These are phyloP conservation scores for Drosophila ercepeae DNA, from an alignment of 1,140 invertebrate genomes.

Conservation along the genomic window DNA sequence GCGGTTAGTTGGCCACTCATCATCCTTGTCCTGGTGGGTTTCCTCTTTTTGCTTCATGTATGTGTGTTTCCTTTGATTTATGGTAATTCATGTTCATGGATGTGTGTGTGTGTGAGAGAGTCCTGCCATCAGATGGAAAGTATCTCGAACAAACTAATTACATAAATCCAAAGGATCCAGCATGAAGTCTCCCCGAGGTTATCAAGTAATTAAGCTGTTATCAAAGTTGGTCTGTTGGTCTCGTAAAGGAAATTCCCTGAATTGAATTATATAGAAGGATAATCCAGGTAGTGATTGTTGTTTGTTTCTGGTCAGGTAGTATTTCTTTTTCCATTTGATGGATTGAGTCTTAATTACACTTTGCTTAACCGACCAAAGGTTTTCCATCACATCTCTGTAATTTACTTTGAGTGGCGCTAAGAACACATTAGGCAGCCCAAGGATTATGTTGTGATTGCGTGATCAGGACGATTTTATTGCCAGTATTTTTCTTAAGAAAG, in stretches of 20 bases:
- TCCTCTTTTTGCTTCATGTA: not conserved
- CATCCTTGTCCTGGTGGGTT: conserved; percentile 6
- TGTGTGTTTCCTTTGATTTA: conserved; percentile 40
- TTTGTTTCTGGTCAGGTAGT: conserved; percentile 1
- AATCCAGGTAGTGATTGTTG: not conserved
- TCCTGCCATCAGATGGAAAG: conserved; percentile 11
- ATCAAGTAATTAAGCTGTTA: conserved; percentile 49
- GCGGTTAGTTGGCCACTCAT: conserved; percentile 21
- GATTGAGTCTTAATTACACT: conserved; percentile 49
- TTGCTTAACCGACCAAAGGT: conserved; percentile 13
- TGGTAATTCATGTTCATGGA: conserved; percentile 42
- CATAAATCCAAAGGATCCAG: conserved; percentile 26
- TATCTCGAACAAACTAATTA: conserved; percentile 40
- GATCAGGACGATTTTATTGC: conserved; percentile 24
- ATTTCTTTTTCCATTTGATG: conserved; percentile 29
- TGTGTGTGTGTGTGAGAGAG: conserved; percentile 3
- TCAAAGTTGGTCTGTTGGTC: conserved; percentile 39
- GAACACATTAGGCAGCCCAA: conserved; percentile 15
- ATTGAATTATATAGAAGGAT: conserved; percentile 32
- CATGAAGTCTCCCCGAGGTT: conserved; percentile 20
- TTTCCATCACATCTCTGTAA: conserved; percentile 25
- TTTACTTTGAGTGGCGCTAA: conserved; percentile 28
- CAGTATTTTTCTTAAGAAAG: not conserved
- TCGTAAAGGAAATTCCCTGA: not conserved
- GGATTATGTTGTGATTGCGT: conserved; percentile 41